Evolutionary conservation across 2,113 vertebrate genomes (phyloP), one percentile per base, ranked within the genome.

Genomic region (Tinamus guttatus): DNA sequence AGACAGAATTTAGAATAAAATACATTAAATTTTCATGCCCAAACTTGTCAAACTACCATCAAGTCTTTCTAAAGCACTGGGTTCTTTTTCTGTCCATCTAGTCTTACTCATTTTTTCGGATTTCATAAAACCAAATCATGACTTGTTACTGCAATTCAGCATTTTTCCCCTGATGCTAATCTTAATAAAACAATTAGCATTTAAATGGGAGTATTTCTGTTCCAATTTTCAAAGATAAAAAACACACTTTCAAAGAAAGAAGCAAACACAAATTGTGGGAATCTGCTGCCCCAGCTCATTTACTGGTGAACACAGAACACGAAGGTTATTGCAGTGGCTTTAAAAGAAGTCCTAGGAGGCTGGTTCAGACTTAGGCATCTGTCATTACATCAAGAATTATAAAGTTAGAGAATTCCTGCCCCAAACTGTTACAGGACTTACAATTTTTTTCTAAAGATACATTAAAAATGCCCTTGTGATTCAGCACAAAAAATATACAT

Each of bases 1-100:
- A 91, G 75, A 85, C 19, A 78, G 24, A 91, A 43, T 91, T 94
- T 93, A 81, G 81, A 95, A 91, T 90, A 92, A 86, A 93, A 85
- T 88, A 88, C 82, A 96, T 95, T 94, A 96, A 96, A 96, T 82
- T 91, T 87, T 94, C 93, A 97, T 96, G 95, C 77, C 79, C 85
- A 78, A 86, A 81, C 93, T 74, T 84, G 92, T 86, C 90, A 86
- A 93, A 84, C 60, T 78, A 58, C 92, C 69, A 65, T 74, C 2
- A 19, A 92, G 52, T 27, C 87, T 96, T 91, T 83, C 90, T 59
- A 75, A 94, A 93, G 91, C 63, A 85, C 62, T n/a, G 70, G 32
- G 34, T 89, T 97, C 88, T 92, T 95, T 95, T 89, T 60, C 68
- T 96, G 83, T 64, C 71, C 85, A 88, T 90, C 73, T 93, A 75